Evolutionary conservation across 2,797 vertebrate genomes (phyloP).

Genomic region (Gallirallus australis): DNA sequence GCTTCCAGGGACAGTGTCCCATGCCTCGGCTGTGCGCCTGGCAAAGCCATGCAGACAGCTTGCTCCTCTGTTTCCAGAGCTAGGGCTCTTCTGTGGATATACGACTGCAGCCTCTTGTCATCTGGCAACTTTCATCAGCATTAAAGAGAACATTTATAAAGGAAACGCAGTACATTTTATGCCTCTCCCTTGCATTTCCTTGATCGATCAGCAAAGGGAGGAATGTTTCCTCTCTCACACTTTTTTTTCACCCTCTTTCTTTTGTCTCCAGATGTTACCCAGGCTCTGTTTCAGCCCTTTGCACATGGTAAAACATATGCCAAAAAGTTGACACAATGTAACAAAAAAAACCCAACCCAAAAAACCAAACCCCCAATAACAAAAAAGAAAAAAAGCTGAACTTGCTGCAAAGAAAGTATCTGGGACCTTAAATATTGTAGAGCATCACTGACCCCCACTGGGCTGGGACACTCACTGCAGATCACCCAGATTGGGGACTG

Average conservation of each 20-base stretch:
- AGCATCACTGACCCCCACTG: conserved; percentile 74
- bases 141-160: conserved; percentile 43
- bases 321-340: conserved; percentile 45
- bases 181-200: conserved; percentile 36
- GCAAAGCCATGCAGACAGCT: neutral
- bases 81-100: neutral
- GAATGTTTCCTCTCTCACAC: neutral
- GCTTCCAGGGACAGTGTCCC: neutral
- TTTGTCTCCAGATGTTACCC: conserved; percentile 33
- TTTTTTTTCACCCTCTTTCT: neutral
- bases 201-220: conserved; percentile 30
- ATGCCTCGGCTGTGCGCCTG: accelerated
- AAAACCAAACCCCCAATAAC: too few species aligned
- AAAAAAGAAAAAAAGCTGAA: neutral
- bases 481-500: neutral
- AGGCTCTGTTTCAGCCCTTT: conserved; percentile 29
- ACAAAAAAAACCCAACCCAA: neutral
- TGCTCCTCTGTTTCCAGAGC: neutral
- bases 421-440: conserved; percentile 39
- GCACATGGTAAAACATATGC: conserved; percentile 57
- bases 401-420: neutral
- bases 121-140: conserved; percentile 29
- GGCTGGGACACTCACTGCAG: conserved; percentile 68
- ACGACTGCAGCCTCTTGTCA: neutral
- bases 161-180: conserved; percentile 40